Base-by-base conservation (phyloP, 30 jellyfish, hydroid and myxozoan genomes). In the Haliclystus octoradiatus region DNA sequence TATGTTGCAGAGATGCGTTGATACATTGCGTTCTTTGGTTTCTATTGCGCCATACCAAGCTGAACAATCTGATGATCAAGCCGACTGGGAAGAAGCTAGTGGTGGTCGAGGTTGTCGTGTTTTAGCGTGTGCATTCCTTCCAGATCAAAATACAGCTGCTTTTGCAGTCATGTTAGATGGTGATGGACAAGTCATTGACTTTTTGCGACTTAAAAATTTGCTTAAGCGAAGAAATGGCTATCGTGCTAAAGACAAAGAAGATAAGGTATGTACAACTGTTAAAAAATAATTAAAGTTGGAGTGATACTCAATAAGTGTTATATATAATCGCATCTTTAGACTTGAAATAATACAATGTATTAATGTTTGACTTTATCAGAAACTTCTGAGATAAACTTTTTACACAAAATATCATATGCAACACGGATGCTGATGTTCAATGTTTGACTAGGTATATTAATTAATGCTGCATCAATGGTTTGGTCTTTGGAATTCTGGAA, bases 31-130 rank as follows among this genome's bases (percentile, higher is more conserved):
- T 31, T 65, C 79, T 35, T 51, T 79, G 80, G 80, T 87, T 2
- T 71, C 85, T 9, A 88, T 87, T 3, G 94, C 94, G 1, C 97
- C 97, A 7, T 87, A 87, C 71, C 97, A 87, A 64, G 93, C 82
- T 0, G 93, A 74, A 27, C 88, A 74, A 60, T 63, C 49, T 28
- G 88, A 87, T 2, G 72, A 69, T 32, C 81, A 79, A 1, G 77
- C 62, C 26, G 93, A 75, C 19, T 33, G 79, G 29, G 94, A 87
- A 34, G n/a, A n/a, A n/a, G n/a, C n/a, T n/a, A n/a, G n/a, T n/a
- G 33, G 74, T n/a, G 93, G 72, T 50, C 82, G 62, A 34, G 79
- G 94, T 15, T 87, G 94, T 60, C 78, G 94, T 22, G 93, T 87
- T 32, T 62, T 75, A 33, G 70, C 97, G 51, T 87, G 97, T 35